Conservation (phyloP, 1,140 invertebrate species). For the Luehdorfia chinensis region DNA sequence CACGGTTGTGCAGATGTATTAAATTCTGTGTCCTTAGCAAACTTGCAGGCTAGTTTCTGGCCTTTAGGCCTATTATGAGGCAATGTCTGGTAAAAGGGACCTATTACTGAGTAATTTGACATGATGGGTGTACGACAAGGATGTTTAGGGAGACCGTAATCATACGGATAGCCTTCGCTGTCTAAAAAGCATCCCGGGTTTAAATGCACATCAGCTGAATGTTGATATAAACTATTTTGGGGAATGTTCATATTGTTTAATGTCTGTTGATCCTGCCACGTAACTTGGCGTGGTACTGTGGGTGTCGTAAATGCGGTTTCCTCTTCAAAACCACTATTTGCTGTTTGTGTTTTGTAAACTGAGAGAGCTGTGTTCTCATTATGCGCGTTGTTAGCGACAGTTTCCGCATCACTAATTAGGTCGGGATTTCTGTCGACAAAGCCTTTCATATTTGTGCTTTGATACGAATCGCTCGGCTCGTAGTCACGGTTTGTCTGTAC, state of each 20-base stretch:
- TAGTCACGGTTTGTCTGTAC: conserved; percentile 65
- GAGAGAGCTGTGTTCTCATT: conserved; percentile 71
- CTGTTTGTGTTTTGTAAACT: conserved; percentile 61
- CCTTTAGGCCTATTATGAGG: conserved; percentile 82
- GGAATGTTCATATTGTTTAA: conserved; percentile 71
- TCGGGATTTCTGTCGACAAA: conserved; percentile 85
- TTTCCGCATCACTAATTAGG: conserved; percentile 86
- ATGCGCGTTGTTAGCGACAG: conserved; percentile 80
- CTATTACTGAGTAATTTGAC: conserved; percentile 73
- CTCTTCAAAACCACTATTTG: conserved; percentile 59
- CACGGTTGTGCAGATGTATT: conserved; percentile 52
- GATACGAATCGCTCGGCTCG: conserved; percentile 60
- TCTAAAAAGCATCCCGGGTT: conserved; percentile 84
- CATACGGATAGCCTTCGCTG: conserved; percentile 86
- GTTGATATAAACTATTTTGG: conserved; percentile 76
- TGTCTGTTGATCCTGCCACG: conserved; percentile 71
- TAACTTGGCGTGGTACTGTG: conserved; percentile 66
- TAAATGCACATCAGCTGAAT: conserved; percentile 82
- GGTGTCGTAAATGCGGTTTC: conserved; percentile 69
- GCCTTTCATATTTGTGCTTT: conserved; percentile 74
- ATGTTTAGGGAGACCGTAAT: conserved; percentile 87
- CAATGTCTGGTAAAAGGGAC: conserved; percentile 82
- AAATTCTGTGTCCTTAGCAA: conserved; percentile 72
- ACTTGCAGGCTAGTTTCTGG: conserved; percentile 79
- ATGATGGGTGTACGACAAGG: conserved; percentile 72